These are phyloP conservation scores for Drosophila orena DNA, from an alignment of 1,140 invertebrate species.

Conservation along the genomic window DNA sequence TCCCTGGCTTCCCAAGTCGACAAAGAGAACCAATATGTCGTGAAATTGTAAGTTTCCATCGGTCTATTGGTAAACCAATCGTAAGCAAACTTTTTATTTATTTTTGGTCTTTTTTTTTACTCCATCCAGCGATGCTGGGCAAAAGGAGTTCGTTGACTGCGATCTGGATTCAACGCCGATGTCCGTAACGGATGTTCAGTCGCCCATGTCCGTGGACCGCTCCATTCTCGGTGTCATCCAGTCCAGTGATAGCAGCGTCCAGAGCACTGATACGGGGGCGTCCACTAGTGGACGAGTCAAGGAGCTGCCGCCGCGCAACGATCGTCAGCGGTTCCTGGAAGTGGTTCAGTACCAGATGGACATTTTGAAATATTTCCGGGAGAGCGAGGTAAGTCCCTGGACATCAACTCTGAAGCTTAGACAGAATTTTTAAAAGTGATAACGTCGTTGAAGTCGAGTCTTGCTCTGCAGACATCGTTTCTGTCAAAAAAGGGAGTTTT, in stretches of 20 bases:
- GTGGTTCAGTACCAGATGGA: constrained; percentile 91
- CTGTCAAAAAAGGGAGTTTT: constrained; percentile 1
- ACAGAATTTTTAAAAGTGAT: too few species aligned
- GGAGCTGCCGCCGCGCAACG: constrained; percentile 63
- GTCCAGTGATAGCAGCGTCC: constrained; percentile 35
- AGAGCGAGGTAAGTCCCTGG: constrained; percentile 88
- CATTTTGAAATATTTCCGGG: constrained; percentile 91
- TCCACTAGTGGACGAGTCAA: constrained; percentile 3
- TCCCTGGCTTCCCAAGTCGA: constrained; percentile 24
- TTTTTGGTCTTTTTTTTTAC: background rate
- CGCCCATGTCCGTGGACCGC: constrained; percentile 80
- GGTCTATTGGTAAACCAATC: background rate
- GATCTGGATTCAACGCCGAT: constrained; percentile 78
- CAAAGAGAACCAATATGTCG: constrained; percentile 62
- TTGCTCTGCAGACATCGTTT: too few species aligned
- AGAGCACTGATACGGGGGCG: constrained; percentile 8
- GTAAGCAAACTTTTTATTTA: background rate
- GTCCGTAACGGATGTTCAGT: constrained; percentile 81
- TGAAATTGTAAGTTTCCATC: constrained; percentile 42
- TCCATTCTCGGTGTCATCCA: constrained; percentile 39
- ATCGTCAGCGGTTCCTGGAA: constrained; percentile 86
- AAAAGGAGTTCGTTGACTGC: constrained; percentile 25
- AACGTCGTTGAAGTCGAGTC: too few species aligned
- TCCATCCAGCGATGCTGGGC: constrained; percentile 14
- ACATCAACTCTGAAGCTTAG: too few species aligned